Conservation (phyloP, 2,113 vertebrate genomes). For the Proterorhinus semilunaris region DNA sequence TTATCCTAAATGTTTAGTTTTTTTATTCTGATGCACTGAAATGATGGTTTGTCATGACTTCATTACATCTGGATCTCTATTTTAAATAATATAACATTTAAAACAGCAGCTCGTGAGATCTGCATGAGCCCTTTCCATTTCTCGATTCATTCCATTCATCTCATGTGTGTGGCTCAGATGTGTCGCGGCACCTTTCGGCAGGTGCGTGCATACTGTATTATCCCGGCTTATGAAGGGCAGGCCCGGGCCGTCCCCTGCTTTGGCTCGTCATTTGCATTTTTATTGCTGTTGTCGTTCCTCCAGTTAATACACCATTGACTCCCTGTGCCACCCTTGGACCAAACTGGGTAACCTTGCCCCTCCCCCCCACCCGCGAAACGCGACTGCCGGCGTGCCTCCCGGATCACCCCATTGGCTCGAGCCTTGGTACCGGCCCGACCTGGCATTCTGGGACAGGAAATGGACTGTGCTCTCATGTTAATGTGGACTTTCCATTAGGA, state of each 20-base stretch:
- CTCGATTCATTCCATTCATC: conserved; percentile 29
- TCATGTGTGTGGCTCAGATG: conserved; percentile 54
- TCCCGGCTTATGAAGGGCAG: conserved; percentile 70
- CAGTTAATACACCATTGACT: conserved; percentile 76
- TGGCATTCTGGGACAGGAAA: conserved; percentile 78
- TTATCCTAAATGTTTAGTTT: no score
- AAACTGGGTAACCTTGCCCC: conserved; percentile 58
- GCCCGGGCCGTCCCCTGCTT: conserved; percentile 64
- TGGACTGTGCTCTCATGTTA: conserved; percentile 76
- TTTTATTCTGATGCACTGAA: no score
- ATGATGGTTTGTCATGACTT: no score
- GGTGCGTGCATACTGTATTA: conserved; percentile 73
- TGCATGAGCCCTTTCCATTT: conserved; percentile 10
- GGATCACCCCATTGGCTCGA: conserved; percentile 50
- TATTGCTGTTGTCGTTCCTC: conserved; percentile 76
- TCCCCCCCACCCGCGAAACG: conserved; percentile 59
- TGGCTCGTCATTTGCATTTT: conserved; percentile 81
- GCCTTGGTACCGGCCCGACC: conserved; percentile 65
- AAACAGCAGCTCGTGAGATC: conserved; percentile 3
- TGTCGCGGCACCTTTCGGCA: conserved; percentile 65
- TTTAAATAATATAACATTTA: conserved; percentile 7
- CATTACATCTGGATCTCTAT: background rate
- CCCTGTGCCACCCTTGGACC: conserved; percentile 60
- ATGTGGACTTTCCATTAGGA: conserved; percentile 78
- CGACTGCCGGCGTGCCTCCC: conserved; percentile 44